Percentiles rank a stretch among this genome's conserved stretches.
Conservation (phyloP, 2,797 vertebrate genomes). For the Hafferia zeledoni region DNA sequence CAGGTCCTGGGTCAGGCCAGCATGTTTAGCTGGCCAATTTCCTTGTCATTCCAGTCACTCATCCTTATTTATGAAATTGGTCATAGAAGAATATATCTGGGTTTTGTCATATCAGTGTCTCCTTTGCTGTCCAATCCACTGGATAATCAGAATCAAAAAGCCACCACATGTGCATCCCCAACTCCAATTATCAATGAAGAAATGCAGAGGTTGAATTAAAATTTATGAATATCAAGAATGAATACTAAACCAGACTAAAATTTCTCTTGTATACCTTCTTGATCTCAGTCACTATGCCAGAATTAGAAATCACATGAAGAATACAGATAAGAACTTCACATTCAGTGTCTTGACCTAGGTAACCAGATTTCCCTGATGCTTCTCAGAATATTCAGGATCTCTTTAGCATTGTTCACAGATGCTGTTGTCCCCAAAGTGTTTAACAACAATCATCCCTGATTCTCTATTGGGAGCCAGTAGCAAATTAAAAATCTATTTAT, state of each 20-base stretch:
- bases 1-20: not conserved
- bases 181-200: not conserved
- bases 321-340: not conserved
- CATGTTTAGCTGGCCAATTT: not conserved
- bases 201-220: not conserved
- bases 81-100: not conserved
- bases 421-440: not conserved
- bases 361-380: not conserved
- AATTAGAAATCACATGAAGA: not conserved
- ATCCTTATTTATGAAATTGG: not conserved
- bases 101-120: not conserved
- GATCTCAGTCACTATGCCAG: not conserved
- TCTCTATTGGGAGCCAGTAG: not conserved
- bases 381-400: not conserved
- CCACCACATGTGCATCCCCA: not conserved
- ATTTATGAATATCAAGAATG: not conserved
- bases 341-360: not conserved
- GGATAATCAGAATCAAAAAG: not conserved
- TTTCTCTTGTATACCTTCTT: not conserved
- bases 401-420: not conserved
- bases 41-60: not conserved
- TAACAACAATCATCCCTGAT: not conserved
- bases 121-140: not conserved
- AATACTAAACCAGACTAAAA: not conserved
- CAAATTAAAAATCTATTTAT: not conserved